These are phyloP conservation scores for Redunca redunca DNA, from an alignment of 2,113 vertebrate genomes.

Conservation along the genomic window DNA sequence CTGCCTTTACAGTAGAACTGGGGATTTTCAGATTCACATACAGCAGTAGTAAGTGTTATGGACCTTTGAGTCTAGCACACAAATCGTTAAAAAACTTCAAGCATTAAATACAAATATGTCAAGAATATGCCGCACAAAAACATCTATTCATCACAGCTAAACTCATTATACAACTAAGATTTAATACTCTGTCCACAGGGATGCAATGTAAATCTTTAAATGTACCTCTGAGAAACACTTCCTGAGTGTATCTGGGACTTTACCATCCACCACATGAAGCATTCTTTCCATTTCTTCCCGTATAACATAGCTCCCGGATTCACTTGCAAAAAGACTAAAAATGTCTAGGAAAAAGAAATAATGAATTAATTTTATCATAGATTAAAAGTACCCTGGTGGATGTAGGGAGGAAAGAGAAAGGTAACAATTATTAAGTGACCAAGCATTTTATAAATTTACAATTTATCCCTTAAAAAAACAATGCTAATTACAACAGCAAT, in stretches of 20 bases:
- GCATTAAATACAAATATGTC: not conserved
- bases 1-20: constrained; percentile 6
- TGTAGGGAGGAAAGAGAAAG: constrained; percentile 2
- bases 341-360: constrained; percentile 85
- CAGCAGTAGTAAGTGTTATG: not conserved
- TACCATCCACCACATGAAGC: constrained; percentile 93
- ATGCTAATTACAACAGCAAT: constrained; percentile 36
- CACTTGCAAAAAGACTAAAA: constrained; percentile 97
- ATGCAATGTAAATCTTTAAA: constrained; percentile 29
- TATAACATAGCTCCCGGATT: constrained; percentile 92
- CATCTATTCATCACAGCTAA: not conserved
- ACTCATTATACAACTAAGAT: not conserved
- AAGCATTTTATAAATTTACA: not conserved
- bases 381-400: not conserved
- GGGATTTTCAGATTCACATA: constrained; percentile 20
- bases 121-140: not conserved
- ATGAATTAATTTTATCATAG: constrained; percentile 39
- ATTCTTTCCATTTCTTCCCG: constrained; percentile 97
- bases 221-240: constrained; percentile 95
- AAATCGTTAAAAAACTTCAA: constrained; percentile 11
- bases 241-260: constrained; percentile 91
- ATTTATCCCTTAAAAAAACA: constrained; percentile 10
- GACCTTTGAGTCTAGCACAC: not conserved
- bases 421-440: not conserved
- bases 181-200: not conserved